A percentile compares a stretch with the other conserved stretches of the same genome.
phyloP scores from a whole-genome alignment of 2,888 invertebrate species.

The Lasioglossum marginatum region DNA sequence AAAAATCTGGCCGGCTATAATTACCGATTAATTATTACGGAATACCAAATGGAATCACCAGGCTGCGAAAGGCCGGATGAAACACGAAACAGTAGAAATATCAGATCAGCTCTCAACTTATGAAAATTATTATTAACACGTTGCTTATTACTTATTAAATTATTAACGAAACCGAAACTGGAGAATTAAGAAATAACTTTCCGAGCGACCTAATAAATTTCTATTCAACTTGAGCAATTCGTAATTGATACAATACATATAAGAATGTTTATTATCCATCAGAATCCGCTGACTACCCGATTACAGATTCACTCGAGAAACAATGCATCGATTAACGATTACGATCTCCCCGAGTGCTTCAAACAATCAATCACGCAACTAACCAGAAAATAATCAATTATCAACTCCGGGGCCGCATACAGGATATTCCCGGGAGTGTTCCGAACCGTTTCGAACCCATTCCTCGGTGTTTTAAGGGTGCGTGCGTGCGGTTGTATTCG shows the following conservation, averaged over 20 bases:
- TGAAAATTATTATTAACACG: not conserved
- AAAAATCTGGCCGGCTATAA: not conserved
- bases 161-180: no score
- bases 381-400: not conserved
- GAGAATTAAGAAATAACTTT: no score
- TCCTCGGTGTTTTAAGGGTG: not conserved
- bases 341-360: not conserved
- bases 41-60: not conserved
- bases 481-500: conserved; percentile 1
- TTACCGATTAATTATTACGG: not conserved
- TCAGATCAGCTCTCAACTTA: not conserved
- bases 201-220: no score
- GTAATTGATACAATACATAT: not conserved
- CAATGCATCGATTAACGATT: not conserved
- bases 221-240: no score
- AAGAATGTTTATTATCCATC: not conserved
- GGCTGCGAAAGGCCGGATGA: not conserved
- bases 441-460: not conserved
- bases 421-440: not conserved
- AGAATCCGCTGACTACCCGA: not conserved
- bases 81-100: not conserved
- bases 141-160: no score
- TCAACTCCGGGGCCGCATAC: not conserved
- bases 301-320: not conserved
- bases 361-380: conserved; percentile 3